Conservation (phyloP, 2,797 vertebrate genomes). For the Liparis tanakae region DNA sequence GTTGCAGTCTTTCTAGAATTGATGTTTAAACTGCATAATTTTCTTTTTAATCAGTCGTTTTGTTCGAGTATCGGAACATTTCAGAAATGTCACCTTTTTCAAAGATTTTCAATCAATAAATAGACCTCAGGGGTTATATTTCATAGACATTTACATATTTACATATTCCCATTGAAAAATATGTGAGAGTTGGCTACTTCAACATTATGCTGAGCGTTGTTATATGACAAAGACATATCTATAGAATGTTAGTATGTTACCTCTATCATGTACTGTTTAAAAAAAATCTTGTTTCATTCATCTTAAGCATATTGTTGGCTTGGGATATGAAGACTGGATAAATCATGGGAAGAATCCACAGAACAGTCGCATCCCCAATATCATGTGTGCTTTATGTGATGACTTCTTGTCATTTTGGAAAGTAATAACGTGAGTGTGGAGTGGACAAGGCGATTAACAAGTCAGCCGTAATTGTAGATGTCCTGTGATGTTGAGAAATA, state of each 20-base stretch:
- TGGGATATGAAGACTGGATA: not conserved
- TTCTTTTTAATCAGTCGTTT: slow-evolving; percentile 6
- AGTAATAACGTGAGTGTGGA: not conserved
- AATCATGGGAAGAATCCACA: not conserved
- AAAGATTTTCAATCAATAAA: slow-evolving; percentile 53
- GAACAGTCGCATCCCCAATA: not conserved
- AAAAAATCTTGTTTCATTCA: slow-evolving; percentile 24
- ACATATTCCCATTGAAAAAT: slow-evolving; percentile 29
- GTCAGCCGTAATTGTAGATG: not conserved
- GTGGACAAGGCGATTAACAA: slow-evolving; percentile 7
- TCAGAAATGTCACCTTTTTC: slow-evolving; percentile 58
- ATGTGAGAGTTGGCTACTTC: slow-evolving; percentile 35
- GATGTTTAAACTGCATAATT: not conserved
- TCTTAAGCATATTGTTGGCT: slow-evolving; percentile 10
- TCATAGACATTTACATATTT: slow-evolving; percentile 51
- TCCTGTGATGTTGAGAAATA: not conserved
- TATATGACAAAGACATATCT: slow-evolving; percentile 16
- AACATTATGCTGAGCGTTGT: slow-evolving; percentile 10
- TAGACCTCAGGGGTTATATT: slow-evolving; percentile 51
- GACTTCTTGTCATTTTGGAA: not conserved
- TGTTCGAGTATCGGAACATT: slow-evolving; percentile 4
- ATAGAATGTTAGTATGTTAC: not conserved
- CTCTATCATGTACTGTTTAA: not conserved
- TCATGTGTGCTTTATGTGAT: slow-evolving; percentile 10
- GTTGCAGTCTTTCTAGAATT: not conserved